phyloP scores from a whole-genome alignment of 2,113 vertebrate species.

The Chaetura pelagica region DNA sequence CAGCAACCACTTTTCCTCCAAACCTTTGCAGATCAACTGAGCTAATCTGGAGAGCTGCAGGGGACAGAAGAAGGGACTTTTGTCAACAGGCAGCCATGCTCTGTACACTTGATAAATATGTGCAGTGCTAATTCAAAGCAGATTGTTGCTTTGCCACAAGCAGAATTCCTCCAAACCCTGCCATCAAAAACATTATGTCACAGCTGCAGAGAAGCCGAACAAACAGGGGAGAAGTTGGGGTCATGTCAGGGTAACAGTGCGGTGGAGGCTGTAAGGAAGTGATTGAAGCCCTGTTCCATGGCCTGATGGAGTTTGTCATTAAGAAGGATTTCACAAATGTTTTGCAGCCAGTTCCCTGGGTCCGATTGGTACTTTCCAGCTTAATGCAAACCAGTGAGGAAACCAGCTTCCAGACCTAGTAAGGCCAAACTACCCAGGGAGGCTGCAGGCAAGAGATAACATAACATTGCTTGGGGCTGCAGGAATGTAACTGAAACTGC shows the following conservation, averaged over 20 bases:
- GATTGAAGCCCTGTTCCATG: constrained; percentile 33
- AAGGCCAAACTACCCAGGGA: neutral
- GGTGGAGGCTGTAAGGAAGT: constrained; percentile 65
- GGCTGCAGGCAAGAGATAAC: neutral
- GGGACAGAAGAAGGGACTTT: neutral
- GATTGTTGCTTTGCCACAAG: constrained; percentile 63
- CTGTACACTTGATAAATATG: constrained; percentile 45
- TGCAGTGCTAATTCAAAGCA: constrained; percentile 65
- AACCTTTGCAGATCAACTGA: accelerated
- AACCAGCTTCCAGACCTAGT: neutral
- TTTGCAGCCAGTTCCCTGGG: constrained; percentile 10
- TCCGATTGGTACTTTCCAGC: constrained; percentile 23
- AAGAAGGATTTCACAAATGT: constrained; percentile 35
- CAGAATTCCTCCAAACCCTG: constrained; percentile 65
- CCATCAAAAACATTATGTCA: constrained; percentile 71
- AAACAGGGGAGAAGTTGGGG: constrained; percentile 69
- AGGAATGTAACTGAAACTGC: neutral
- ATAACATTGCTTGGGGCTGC: neutral
- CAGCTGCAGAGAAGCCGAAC: constrained; percentile 33
- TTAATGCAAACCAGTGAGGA: constrained; percentile 39
- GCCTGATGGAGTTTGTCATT: constrained; percentile 43
- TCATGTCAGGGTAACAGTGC: constrained; percentile 66
- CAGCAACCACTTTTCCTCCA: neutral
- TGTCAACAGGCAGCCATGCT: constrained; percentile 44
- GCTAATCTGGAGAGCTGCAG: neutral